These are phyloP conservation scores for Calonectris borealis DNA, from an alignment of 2,113 vertebrate species.

Conservation along the genomic window DNA sequence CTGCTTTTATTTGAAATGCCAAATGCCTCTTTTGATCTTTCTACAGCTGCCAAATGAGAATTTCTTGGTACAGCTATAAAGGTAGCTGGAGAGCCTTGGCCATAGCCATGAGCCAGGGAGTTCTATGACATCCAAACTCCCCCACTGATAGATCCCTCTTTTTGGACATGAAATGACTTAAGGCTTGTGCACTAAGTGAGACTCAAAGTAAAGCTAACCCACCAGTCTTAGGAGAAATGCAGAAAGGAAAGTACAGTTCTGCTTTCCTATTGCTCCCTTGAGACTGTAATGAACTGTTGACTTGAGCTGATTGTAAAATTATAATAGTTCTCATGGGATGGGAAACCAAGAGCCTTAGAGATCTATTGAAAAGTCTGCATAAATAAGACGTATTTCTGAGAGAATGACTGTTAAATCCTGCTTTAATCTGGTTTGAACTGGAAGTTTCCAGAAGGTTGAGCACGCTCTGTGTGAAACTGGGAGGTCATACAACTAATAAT, in stretches of 20 bases:
- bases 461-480: not conserved
- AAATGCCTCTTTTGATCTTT: not conserved
- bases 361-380: not conserved
- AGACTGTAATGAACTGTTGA: not conserved
- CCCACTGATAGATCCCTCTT: not conserved
- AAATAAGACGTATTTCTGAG: not conserved
- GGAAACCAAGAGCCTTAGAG: not conserved
- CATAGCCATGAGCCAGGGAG: not conserved
- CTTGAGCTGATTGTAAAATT: not conserved
- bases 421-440: not conserved
- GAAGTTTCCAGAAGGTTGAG: conserved; percentile 35
- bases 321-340: not conserved
- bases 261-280: not conserved
- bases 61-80: not conserved
- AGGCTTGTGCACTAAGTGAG: not conserved
- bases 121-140: not conserved
- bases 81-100: not conserved
- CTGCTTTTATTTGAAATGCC: not conserved
- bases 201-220: not conserved
- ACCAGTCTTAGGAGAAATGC: not conserved
- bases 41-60: not conserved
- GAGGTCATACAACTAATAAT: conserved; percentile 3
- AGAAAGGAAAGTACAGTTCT: not conserved
- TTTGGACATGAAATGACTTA: not conserved
- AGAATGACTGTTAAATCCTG: not conserved